phyloP scores from a whole-genome alignment of 2,797 vertebrate species.

The Cichlasoma orientale region DNA sequence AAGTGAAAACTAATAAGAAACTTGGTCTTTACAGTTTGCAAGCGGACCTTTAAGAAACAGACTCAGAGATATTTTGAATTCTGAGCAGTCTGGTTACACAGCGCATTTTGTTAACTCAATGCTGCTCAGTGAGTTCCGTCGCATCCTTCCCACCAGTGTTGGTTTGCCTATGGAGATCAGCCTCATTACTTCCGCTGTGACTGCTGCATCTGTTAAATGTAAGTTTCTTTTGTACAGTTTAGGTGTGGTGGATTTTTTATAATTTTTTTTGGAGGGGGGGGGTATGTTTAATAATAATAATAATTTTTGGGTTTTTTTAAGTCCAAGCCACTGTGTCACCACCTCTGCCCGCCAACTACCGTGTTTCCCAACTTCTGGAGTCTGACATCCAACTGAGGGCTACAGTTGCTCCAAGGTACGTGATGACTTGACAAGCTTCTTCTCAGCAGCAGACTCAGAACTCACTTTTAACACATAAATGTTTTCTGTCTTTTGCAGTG shows the following conservation, averaged over 20 bases:
- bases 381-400: slow-evolving; percentile 79
- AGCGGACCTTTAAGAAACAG: slow-evolving; percentile 51
- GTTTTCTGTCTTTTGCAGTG: slow-evolving; percentile 68
- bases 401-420: slow-evolving; percentile 75
- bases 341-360: slow-evolving; percentile 72
- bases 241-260: not conserved
- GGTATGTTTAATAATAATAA: too few relatives aligned
- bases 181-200: slow-evolving; percentile 78
- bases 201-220: slow-evolving; percentile 72
- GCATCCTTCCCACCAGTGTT: slow-evolving; percentile 77
- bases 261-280: too few relatives aligned
- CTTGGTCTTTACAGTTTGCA: slow-evolving; percentile 61
- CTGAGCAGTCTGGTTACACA: slow-evolving; percentile 69
- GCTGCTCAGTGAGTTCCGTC: slow-evolving; percentile 79
- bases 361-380: slow-evolving; percentile 73
- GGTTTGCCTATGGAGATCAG: slow-evolving; percentile 86
- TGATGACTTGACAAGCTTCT: not conserved
- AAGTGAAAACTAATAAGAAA: not conserved
- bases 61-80: slow-evolving; percentile 45
- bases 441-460: not conserved
- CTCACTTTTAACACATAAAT: not conserved
- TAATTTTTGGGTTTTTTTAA: slow-evolving; percentile 54
- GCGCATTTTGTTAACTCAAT: slow-evolving; percentile 75
- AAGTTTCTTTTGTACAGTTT: not conserved
- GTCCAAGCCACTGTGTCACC: slow-evolving; percentile 78